Base-by-base conservation (phyloP, 2,888 invertebrate genomes). In the Drosophila anceps region DNA sequence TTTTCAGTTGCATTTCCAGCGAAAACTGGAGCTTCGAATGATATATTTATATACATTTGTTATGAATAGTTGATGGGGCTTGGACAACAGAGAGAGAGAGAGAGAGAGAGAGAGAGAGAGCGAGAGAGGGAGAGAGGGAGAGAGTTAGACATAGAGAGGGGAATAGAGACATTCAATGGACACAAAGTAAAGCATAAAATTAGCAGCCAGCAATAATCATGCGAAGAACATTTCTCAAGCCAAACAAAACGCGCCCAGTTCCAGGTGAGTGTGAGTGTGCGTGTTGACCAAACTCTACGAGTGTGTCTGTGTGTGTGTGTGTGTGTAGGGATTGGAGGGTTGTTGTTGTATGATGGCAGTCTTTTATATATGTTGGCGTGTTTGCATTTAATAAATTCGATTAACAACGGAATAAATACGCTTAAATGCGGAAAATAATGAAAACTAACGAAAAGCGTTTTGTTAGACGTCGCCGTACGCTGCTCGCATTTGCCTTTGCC, bases 371-470 rank as follows among this genome's bases (percentile, higher is more conserved):
- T 72, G 90, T 88, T 91, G 80, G 88, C 91, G 82, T 91, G 91
- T 88, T 91, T 91, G 91, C 90, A 88, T 91, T 91, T 91, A 91
- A 91, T 91, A 90, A 91, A 91, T 87, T 90, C 90, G 89, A 90
- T 90, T 88, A 88, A 90, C 91, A 90, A 81, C 90, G 88, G 88
- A 91, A 88, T 88, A 90, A 88, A 90, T 88, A 90, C 90, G 90
- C 90, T 89, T 89, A 83, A 89, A 90, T 87, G 87, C 89, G 89
- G 89, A 90, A 87, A 90, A 88, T 87, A 90, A 87, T 87, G 90
- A 87, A 87, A 87, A 87, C 87, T 87, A 87, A 88, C 90, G 90
- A 89, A 87, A 87, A 87, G 75, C 84, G 89, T 88, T 87, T 90
- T 90, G 88, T 84, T 84, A 89, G 84, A 79, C 73, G 64, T 72